These are phyloP conservation scores for Arctopsyche grandis DNA, from an alignment of 1,140 invertebrate genomes.

Conservation along the genomic window DNA sequence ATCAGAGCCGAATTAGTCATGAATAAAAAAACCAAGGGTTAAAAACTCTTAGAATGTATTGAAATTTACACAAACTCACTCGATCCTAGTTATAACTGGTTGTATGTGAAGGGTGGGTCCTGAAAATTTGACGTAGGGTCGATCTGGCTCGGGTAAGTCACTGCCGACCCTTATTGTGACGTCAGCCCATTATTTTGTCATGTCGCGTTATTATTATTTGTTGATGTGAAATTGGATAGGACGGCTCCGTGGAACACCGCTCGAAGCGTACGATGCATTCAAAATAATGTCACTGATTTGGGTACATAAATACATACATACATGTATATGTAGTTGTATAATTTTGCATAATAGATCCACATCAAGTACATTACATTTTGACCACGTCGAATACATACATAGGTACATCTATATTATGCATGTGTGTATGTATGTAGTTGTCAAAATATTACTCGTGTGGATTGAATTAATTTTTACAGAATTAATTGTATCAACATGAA, in stretches of 20 bases:
- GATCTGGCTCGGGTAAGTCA: not conserved
- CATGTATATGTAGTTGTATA: no score
- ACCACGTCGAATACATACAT: no score
- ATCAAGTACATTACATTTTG: no score
- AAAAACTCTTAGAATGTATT: no score
- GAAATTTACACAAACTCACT: not conserved
- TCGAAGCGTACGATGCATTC: not conserved
- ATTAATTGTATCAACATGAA: not conserved
- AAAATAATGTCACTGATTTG: no score
- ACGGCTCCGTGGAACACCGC: conserved; percentile 12
- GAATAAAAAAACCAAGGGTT: conserved; percentile 3
- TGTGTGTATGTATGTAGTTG: not conserved
- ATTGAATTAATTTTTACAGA: not conserved
- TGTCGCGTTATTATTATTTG: conserved; percentile 50
- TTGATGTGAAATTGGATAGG: conserved; percentile 34
- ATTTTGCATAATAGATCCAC: no score
- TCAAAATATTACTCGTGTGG: not conserved
- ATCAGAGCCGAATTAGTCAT: conserved; percentile 39
- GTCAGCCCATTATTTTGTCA: conserved; percentile 48
- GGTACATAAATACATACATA: no score
- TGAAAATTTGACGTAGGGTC: conserved; percentile 12
- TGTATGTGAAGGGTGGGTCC: not conserved
- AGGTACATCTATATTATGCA: not conserved
- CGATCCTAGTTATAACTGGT: not conserved
- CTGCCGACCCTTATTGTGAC: conserved; percentile 45